Conservation (phyloP, 1,140 invertebrate genomes). For the Dendrolimus punctatus region DNA sequence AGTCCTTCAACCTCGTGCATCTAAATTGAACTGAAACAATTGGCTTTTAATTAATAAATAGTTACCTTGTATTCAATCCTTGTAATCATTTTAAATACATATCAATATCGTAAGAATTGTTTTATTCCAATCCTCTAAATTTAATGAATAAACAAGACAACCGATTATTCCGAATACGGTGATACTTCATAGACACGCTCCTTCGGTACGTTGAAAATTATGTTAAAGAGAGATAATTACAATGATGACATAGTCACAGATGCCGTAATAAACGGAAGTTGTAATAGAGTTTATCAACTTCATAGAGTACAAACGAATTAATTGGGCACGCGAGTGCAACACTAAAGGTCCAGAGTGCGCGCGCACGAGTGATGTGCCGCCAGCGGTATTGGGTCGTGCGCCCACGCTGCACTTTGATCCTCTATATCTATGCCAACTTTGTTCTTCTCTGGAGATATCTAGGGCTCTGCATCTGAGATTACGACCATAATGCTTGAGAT, state of each 20-base stretch:
- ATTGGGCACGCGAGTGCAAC: constrained; percentile 28
- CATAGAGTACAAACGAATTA: constrained; percentile 24
- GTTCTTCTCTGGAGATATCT: constrained; percentile 61
- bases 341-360: constrained; percentile 43
- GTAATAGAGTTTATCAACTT: constrained; percentile 29
- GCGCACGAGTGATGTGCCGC: constrained; percentile 41
- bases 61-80: constrained; percentile 29
- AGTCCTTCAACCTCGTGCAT: constrained; percentile 17
- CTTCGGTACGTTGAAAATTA: constrained; percentile 4
- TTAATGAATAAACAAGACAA: neutral
- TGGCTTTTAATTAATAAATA: constrained; percentile 35
- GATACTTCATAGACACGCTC: neutral
- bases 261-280: neutral
- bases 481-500: constrained; percentile 26
- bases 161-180: neutral
- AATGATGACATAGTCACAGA: constrained; percentile 2
- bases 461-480: constrained; percentile 40
- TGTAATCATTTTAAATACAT: constrained; percentile 48
- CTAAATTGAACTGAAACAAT: constrained; percentile 27
- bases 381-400: constrained; percentile 64
- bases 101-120: constrained; percentile 44
- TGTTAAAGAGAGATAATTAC: constrained; percentile 6
- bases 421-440: constrained; percentile 66
- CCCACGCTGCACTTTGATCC: constrained; percentile 68
- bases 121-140: constrained; percentile 54